A percentile compares a stretch with the other conserved stretches of the same genome.
These are phyloP conservation scores for Calyptommatus sinebrachiatus DNA, from an alignment of 2,113 vertebrate genomes.

Conservation along the genomic window DNA sequence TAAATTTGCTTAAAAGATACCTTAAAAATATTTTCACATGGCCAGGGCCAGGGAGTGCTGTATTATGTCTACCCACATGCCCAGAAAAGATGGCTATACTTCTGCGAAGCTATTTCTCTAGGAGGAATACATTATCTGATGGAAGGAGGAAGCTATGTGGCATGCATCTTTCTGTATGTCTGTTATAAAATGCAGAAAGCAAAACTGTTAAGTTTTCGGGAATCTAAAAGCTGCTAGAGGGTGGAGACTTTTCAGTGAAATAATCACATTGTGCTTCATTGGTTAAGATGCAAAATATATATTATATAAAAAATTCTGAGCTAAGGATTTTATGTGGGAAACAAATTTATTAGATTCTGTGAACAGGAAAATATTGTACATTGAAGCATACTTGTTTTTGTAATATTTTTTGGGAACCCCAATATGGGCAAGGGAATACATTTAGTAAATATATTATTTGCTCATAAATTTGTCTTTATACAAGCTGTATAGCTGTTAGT, in stretches of 20 bases:
- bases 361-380: background rate
- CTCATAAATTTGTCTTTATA: background rate
- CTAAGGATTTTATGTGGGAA: conserved; percentile 5
- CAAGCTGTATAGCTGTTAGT: accelerated
- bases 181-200: conserved; percentile 9
- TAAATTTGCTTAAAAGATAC: conserved; percentile 76
- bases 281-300: background rate
- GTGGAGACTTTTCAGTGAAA: background rate
- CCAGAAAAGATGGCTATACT: conserved; percentile 9
- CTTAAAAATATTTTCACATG: conserved; percentile 74
- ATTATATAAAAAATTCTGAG: background rate
- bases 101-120: conserved; percentile 11
- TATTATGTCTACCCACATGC: conserved; percentile 38
- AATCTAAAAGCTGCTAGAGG: background rate
- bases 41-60: conserved; percentile 63
- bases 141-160: conserved; percentile 2
- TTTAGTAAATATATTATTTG: background rate
- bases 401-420: background rate
- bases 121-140: conserved; percentile 4
- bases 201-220: background rate
- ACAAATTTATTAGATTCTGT: background rate
- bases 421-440: background rate
- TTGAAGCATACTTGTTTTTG: background rate
- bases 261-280: background rate
- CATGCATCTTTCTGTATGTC: background rate